phyloP scores from a whole-genome alignment of 2,113 vertebrate species.

The Entomyzon cyanotis region DNA sequence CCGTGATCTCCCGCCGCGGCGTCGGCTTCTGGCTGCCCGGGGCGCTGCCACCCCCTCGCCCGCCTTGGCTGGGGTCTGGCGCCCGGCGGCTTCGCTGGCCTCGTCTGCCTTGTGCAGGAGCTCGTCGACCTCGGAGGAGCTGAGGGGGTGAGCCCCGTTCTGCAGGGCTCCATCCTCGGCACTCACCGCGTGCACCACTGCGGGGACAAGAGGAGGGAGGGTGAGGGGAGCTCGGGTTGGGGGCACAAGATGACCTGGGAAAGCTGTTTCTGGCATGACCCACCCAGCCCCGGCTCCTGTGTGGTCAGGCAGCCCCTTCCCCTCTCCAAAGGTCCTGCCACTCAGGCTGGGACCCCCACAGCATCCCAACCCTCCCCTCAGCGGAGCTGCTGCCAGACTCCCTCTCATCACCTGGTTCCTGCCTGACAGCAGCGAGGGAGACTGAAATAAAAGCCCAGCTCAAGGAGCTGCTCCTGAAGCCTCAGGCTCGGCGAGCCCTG shows the following conservation, averaged over 20 bases:
- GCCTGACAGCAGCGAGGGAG: neutral
- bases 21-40: constrained; percentile 36
- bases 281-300: fast-evolving
- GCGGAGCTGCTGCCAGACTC: neutral
- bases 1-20: constrained; percentile 79
- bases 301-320: fast-evolving
- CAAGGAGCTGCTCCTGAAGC: neutral
- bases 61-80: neutral
- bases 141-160: constrained; percentile 85
- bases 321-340: no score
- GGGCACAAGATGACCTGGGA: neutral
- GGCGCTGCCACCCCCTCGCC: neutral
- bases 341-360: no score
- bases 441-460: fast-evolving
- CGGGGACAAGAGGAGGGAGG: neutral
- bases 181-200: constrained; percentile 91
- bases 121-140: constrained; percentile 89
- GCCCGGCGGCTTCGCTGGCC: constrained; percentile 57
- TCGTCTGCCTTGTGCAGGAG: constrained; percentile 92
- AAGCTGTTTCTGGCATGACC: neutral
- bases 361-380: neutral
- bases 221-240: neutral
- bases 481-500: neutral
- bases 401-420: neutral
- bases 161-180: constrained; percentile 74